Base-by-base conservation (phyloP, 2,797 vertebrate genomes). In the Austrolebias charrua region DNA sequence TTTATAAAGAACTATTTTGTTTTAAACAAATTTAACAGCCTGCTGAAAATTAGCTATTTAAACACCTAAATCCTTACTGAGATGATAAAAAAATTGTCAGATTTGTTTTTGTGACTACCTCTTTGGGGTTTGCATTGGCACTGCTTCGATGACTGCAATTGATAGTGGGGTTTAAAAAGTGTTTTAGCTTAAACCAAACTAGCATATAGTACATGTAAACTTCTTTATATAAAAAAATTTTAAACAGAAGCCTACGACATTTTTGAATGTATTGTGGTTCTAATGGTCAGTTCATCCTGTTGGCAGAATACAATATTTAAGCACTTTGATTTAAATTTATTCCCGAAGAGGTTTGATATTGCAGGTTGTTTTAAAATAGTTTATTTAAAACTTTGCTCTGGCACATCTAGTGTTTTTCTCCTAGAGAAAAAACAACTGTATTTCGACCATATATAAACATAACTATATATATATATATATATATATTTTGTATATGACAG, bases 201-300 rank as follows among this genome's bases (percentile, higher is more conserved):
- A 60, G 66, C 20, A 71, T 24, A 24, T 24, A n/a, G n/a, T n/a
- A 60, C 55, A 73, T 76, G 62, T 71, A 65, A 55, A 60, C 35
- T 71, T 63, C 29, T 55, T 47, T 58, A 67, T 64, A 58, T 24
- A 24, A 2, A 24, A 24, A 46, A 53, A 64, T 48, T 70, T 72
- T 55, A n/a, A 47, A 66, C 60, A 79, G 76, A 73, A 71, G 52
- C 18, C 63, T 77, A 71, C 2, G 81, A 89, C 80, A 79, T 73
- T 49, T 79, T 78, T 90, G 90, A 91, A 89, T 91, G 90, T 92
- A 90, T 84, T 68, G 73, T 86, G 79, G 85, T 88, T 76, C 81
- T 80, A 67, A 70, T 71, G 78, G 82, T 81, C 78, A 75, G 83
- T 84, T 74, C 85, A 68, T 78, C 51, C 60, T 76, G 64, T 88